A percentile compares a stretch with the other conserved stretches of the same genome.
Conservation (phyloP, 2,888 invertebrate genomes). For the Hypolimnas misippus region DNA sequence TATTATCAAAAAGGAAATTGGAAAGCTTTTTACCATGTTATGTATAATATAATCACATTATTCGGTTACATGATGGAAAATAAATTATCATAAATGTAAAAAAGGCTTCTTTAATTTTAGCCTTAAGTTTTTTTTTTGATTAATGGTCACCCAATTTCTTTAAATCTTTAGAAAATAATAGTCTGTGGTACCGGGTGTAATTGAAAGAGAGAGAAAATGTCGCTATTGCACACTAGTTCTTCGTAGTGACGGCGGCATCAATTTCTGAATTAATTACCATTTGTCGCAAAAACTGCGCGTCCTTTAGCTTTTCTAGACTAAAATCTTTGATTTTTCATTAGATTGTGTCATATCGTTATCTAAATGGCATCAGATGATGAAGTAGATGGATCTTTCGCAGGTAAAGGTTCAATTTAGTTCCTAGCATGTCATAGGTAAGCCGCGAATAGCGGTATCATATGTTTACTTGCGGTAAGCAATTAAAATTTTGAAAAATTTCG, state of each 20-base stretch:
- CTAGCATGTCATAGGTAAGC: slow-evolving; percentile 84
- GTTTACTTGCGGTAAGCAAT: slow-evolving; percentile 84
- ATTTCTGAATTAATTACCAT: slow-evolving; percentile 84
- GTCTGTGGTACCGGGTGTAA: slow-evolving; percentile 47
- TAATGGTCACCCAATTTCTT: slow-evolving; percentile 22
- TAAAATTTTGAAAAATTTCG: slow-evolving; percentile 77
- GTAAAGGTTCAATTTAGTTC: slow-evolving; percentile 85
- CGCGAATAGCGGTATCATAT: slow-evolving; percentile 85
- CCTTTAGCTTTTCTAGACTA: slow-evolving; percentile 79
- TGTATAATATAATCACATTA: too few species aligned
- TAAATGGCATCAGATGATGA: slow-evolving; percentile 95
- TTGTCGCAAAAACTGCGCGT: slow-evolving; percentile 85
- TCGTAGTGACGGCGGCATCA: slow-evolving; percentile 82
- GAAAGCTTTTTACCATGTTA: too few species aligned
- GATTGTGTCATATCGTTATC: slow-evolving; percentile 70
- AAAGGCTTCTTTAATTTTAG: too few species aligned
- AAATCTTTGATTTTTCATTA: slow-evolving; percentile 67
- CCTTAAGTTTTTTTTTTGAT: background rate
- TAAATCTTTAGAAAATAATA: slow-evolving; percentile 6
- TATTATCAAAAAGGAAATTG: too few species aligned
- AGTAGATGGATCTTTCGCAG: slow-evolving; percentile 93
- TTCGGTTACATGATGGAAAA: too few species aligned
- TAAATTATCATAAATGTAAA: too few species aligned
- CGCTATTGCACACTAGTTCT: slow-evolving; percentile 61
- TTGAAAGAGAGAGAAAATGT: slow-evolving; percentile 66